phyloP scores from a whole-genome alignment of 2,113 vertebrate genomes.

The Rhegmatorhina hoffmannsi region DNA sequence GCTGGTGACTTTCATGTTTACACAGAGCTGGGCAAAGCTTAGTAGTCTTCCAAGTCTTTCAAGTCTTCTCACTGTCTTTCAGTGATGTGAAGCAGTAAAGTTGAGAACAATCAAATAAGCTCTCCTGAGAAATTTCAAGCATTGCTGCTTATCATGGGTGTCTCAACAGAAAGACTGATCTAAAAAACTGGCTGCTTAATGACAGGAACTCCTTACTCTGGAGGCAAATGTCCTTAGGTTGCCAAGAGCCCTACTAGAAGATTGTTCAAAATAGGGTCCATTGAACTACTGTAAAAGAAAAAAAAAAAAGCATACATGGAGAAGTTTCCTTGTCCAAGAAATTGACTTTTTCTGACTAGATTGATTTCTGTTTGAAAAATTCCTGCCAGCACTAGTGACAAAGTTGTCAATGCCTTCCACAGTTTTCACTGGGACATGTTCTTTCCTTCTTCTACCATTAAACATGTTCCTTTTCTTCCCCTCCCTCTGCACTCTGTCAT shows the following conservation, averaged over 20 bases:
- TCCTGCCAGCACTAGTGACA: background rate
- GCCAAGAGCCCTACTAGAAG: background rate
- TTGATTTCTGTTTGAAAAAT: constrained; percentile 39
- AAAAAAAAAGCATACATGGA: background rate
- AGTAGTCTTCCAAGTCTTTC: background rate
- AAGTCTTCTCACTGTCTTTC: background rate
- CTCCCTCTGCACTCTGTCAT: background rate
- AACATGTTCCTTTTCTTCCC: background rate
- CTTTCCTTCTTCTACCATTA: background rate
- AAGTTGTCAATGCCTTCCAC: background rate
- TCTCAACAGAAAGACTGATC: background rate
- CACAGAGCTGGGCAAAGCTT: background rate
- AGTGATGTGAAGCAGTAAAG: background rate
- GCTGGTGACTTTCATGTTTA: background rate
- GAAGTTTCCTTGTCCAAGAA: background rate
- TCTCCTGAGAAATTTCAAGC: background rate
- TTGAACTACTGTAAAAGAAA: background rate
- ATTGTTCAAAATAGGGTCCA: background rate
- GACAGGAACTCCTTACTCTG: background rate
- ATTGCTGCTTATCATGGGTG: background rate
- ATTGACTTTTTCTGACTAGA: constrained; percentile 13
- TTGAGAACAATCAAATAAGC: background rate
- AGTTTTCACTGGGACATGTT: background rate
- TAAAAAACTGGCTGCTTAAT: background rate
- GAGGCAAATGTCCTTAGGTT: background rate